These are phyloP conservation scores for Frankliniella intonsa DNA, from an alignment of 2,888 invertebrate species.

Conservation along the genomic window DNA sequence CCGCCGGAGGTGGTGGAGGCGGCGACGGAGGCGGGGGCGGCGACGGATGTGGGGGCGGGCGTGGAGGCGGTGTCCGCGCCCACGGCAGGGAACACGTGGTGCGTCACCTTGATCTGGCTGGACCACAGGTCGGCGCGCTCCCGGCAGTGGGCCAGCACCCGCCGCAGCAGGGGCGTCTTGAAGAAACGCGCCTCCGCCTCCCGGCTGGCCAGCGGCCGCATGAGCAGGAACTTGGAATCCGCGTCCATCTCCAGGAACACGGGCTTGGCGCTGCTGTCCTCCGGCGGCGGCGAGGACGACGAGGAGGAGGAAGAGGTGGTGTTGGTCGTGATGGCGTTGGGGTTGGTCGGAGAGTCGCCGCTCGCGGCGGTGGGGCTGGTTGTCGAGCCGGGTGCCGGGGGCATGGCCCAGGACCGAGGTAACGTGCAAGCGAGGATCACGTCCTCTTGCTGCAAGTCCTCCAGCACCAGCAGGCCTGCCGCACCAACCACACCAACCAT, in stretches of 20 bases:
- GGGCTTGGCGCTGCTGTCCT: conserved; percentile 35
- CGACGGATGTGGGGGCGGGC: background rate
- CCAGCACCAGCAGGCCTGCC: conserved; percentile 45
- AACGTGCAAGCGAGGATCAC: conserved; percentile 50
- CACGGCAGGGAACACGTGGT: conserved; percentile 38
- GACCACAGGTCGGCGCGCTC: conserved; percentile 44
- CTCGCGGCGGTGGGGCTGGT: background rate
- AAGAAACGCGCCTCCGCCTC: conserved; percentile 41
- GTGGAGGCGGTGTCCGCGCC: background rate
- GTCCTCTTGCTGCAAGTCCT: conserved; percentile 45
- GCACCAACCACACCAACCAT: background rate
- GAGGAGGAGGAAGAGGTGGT: background rate
- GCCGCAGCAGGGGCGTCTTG: conserved; percentile 42
- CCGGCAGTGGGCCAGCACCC: conserved; percentile 42
- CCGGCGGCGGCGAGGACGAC: background rate
- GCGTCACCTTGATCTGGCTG: conserved; percentile 42
- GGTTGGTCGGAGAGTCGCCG: background rate
- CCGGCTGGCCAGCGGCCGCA: conserved; percentile 41
- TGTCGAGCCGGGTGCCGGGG: background rate
- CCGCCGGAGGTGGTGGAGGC: background rate
- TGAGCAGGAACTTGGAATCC: conserved; percentile 43
- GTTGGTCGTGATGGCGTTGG: background rate
- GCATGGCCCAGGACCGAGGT: conserved; percentile 4
- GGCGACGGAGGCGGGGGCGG: background rate
- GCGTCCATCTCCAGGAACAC: conserved; percentile 45